Conservation (phyloP, 2,797 vertebrate genomes). For the Gymnopithys bicolor region DNA sequence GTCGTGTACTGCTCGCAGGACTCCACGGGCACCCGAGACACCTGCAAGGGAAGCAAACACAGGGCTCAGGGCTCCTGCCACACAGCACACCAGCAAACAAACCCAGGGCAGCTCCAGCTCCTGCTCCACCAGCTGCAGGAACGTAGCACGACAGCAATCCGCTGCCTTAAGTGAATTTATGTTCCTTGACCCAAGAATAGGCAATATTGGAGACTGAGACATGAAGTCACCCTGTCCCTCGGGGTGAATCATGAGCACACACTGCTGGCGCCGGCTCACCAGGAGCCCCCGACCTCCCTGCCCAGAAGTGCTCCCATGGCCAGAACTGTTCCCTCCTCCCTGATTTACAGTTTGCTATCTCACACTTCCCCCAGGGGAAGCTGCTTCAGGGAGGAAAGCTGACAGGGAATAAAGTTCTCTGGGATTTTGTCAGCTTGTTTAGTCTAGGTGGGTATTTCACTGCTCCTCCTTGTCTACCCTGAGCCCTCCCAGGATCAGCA, state of each 20-base stretch:
- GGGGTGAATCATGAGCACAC: neutral
- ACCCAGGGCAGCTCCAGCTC: neutral
- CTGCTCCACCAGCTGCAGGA: fast-evolving
- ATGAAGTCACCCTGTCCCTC: neutral
- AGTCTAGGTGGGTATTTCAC: neutral
- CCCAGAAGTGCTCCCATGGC: fast-evolving
- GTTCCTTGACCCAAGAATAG: neutral
- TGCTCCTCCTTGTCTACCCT: neutral
- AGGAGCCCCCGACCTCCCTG: neutral
- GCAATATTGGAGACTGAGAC: neutral
- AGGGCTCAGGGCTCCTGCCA: neutral
- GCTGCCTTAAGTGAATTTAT: neutral
- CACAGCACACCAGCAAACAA: fast-evolving
- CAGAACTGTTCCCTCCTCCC: neutral
- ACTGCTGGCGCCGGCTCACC: fast-evolving
- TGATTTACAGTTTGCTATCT: neutral
- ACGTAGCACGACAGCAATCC: neutral
- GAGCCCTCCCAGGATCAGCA: neutral
- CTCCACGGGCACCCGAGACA: conserved; percentile 92
- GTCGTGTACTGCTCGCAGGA: conserved; percentile 95
- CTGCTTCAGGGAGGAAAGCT: neutral
- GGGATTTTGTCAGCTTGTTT: neutral
- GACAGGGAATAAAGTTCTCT: neutral
- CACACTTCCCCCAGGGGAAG: fast-evolving
- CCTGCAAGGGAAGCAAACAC: conserved; percentile 75